A percentile compares a stretch with the other conserved stretches of the same genome.
phyloP scores from a whole-genome alignment of 2,797 vertebrate species.

The Phrynocephalus vlangalii region DNA sequence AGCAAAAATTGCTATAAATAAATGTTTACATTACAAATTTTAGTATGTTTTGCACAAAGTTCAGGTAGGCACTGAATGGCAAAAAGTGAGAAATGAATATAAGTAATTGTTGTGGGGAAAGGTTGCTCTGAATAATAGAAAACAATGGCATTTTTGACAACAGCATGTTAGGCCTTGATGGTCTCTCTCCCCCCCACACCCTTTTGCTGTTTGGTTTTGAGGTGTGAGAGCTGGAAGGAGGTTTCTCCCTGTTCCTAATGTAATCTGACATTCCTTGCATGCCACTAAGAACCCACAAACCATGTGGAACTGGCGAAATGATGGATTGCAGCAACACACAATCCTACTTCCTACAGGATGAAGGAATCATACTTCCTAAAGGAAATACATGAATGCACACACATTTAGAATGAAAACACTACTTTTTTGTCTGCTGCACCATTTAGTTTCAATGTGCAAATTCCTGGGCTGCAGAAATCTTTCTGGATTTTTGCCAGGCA shows the following conservation, averaged over 20 bases:
- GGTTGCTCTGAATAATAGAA: neutral
- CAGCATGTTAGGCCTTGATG: neutral
- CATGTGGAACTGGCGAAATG: neutral
- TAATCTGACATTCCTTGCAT: neutral
- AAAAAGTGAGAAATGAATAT: neutral
- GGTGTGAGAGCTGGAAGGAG: neutral
- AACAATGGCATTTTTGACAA: neutral
- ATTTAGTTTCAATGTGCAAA: neutral
- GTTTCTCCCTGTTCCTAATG: neutral
- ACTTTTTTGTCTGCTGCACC: too few relatives aligned
- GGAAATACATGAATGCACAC: neutral
- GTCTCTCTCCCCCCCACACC: too few relatives aligned
- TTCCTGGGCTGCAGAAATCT: too few relatives aligned
- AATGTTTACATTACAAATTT: slow-evolving; percentile 18
- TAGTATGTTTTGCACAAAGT: neutral
- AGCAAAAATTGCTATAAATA: neutral
- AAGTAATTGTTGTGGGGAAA: neutral
- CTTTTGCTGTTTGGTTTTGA: neutral
- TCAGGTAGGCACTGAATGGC: neutral
- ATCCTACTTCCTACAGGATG: too few relatives aligned
- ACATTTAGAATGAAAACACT: neutral
- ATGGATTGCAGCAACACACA: neutral
- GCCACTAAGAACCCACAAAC: neutral
- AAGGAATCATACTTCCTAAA: neutral
- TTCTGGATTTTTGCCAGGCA: too few relatives aligned